These are phyloP conservation scores for Cryptophagus acutangulus DNA, from an alignment of 2,888 invertebrate genomes.

Conservation along the genomic window DNA sequence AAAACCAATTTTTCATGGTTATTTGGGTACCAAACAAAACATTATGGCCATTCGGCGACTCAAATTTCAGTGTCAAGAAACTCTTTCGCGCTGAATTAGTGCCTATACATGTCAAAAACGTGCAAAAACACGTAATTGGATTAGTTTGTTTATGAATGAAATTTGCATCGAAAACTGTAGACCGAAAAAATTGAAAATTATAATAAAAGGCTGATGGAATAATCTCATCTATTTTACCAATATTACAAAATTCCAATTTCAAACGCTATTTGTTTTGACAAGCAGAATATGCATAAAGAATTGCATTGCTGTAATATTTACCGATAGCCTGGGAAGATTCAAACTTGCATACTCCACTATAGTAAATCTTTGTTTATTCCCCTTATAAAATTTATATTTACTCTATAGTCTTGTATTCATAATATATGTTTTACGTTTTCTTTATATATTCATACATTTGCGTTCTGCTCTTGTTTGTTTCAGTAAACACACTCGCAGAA, in stretches of 20 bases:
- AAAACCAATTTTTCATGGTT: no score
- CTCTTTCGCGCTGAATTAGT: no score
- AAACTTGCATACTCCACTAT: not conserved
- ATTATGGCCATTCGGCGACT: no score
- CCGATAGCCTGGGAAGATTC: constrained; percentile 7
- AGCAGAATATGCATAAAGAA: constrained; percentile 7
- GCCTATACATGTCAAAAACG: no score
- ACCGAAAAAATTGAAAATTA: not conserved
- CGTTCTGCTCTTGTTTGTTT: not conserved
- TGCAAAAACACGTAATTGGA: constrained; percentile 3
- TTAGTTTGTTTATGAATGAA: constrained; percentile 6
- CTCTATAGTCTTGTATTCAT: constrained; percentile 2
- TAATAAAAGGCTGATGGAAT: constrained; percentile 6
- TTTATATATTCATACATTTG: no score
- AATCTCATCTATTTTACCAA: constrained; percentile 12
- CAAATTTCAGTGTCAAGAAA: no score
- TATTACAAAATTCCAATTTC: constrained; percentile 13
- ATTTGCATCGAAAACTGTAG: constrained; percentile 4
- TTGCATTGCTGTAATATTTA: constrained; percentile 7
- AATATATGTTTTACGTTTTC: constrained; percentile 1
- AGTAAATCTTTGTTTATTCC: constrained; percentile 7
- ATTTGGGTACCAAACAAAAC: no score
- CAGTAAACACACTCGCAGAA: not conserved
- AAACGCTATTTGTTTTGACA: constrained; percentile 11
- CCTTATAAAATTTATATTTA: constrained; percentile 7